A percentile compares a stretch with the other conserved stretches of the same genome.
phyloP scores from a whole-genome alignment of 2,797 vertebrate species.

The Myotis planiceps region DNA sequence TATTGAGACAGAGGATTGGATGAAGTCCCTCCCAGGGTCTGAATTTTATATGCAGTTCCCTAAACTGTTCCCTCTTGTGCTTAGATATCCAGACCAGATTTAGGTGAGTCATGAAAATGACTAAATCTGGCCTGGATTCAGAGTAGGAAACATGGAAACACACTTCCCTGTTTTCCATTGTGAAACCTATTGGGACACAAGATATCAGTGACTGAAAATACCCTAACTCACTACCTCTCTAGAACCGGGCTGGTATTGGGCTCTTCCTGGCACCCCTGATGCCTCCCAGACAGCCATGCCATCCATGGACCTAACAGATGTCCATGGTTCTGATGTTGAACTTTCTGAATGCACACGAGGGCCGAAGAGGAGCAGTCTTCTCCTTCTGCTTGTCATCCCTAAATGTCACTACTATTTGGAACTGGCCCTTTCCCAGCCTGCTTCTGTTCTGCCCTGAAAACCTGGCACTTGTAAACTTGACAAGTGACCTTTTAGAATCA shows the following conservation, averaged over 20 bases:
- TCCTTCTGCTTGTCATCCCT: not conserved
- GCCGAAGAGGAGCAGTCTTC: not conserved
- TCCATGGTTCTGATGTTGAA: not conserved
- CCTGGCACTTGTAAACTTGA: not conserved
- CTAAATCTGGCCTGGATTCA: not conserved
- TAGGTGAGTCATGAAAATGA: not conserved
- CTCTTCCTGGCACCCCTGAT: not conserved
- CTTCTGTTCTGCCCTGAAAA: not conserved
- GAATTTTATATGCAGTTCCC: not conserved
- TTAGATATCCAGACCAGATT: not conserved
- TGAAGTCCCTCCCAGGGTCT: not conserved
- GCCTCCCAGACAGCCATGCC: not conserved
- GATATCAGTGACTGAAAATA: not conserved
- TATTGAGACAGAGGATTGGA: not conserved
- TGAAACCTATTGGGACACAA: not conserved
- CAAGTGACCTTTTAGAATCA: not conserved
- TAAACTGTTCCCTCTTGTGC: not conserved
- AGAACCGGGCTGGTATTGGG: not conserved
- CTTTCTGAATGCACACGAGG: not conserved
- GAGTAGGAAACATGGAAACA: not conserved
- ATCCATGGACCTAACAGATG: not conserved
- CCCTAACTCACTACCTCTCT: not conserved
- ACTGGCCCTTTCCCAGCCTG: not conserved
- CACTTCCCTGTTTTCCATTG: not conserved
- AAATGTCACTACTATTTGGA: not conserved